phyloP scores from a whole-genome alignment of 2,888 invertebrate genomes.

The Pseudanteris insignis region DNA sequence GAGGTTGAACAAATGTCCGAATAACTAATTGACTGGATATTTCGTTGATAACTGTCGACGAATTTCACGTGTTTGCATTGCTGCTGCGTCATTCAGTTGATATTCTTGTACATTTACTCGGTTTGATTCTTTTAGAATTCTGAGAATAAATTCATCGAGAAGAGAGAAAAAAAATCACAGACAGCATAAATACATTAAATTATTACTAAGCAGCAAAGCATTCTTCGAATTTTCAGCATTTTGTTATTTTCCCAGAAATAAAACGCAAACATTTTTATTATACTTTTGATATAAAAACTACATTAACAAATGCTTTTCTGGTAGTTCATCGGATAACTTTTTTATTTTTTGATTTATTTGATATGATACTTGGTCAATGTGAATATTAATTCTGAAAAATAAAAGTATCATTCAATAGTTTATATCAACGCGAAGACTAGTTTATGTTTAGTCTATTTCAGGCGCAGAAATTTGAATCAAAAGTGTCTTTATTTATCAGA shows the following conservation, averaged over 20 bases:
- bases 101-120: constrained; percentile 34
- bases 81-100: constrained; percentile 38
- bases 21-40: too few species aligned
- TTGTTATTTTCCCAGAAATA: constrained; percentile 16
- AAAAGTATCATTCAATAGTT: too few species aligned
- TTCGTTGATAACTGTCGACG: too few species aligned
- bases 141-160: constrained; percentile 26
- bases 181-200: constrained; percentile 33
- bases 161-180: constrained; percentile 17
- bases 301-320: constrained; percentile 1
- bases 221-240: constrained; percentile 23
- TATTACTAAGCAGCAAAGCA: constrained; percentile 18
- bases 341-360: too few species aligned
- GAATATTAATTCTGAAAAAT: too few species aligned
- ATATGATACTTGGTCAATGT: too few species aligned
- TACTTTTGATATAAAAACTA: constrained; percentile 9
- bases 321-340: background rate
- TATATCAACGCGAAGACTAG: too few species aligned
- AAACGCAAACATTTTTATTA: constrained; percentile 20
- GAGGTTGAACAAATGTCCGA: too few species aligned
- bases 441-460: too few species aligned
- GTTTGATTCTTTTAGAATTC: constrained; percentile 41
- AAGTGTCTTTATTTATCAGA: too few species aligned
- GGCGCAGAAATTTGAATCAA: too few species aligned
- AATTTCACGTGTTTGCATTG: constrained; percentile 34